phyloP scores from a whole-genome alignment of 2,797 vertebrate species.

The Petrocephalus schoutedeni region DNA sequence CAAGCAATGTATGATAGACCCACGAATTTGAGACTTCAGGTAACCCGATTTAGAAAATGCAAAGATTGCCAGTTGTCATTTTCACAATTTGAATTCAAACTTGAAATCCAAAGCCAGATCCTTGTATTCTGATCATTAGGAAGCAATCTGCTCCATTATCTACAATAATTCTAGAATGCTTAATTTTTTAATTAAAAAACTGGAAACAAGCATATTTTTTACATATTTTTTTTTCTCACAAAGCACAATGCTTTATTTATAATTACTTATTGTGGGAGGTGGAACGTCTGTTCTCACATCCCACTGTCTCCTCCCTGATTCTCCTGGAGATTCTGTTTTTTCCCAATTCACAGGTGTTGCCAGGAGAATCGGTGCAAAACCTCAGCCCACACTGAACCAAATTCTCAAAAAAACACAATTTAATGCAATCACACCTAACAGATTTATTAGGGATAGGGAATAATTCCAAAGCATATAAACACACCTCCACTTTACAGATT shows the following conservation, averaged over 20 bases:
- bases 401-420: background rate
- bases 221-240: background rate
- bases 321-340: background rate
- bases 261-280: background rate
- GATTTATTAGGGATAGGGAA: background rate
- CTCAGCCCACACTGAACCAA: background rate
- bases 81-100: background rate
- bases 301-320: background rate
- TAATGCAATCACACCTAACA: background rate
- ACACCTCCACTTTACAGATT: background rate
- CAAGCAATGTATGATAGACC: background rate
- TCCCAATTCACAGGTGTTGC: background rate
- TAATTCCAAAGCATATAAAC: background rate
- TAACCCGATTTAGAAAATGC: background rate
- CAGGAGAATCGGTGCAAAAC: background rate
- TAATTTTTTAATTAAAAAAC: background rate
- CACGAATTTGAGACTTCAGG: background rate
- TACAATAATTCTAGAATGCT: background rate
- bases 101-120: background rate
- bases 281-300: background rate
- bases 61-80: background rate
- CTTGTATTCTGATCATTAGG: background rate
- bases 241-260: background rate
- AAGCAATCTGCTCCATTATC: background rate
- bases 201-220: background rate